These are phyloP conservation scores for Meloe dianella DNA, from an alignment of 2,888 invertebrate species.

Conservation along the genomic window DNA sequence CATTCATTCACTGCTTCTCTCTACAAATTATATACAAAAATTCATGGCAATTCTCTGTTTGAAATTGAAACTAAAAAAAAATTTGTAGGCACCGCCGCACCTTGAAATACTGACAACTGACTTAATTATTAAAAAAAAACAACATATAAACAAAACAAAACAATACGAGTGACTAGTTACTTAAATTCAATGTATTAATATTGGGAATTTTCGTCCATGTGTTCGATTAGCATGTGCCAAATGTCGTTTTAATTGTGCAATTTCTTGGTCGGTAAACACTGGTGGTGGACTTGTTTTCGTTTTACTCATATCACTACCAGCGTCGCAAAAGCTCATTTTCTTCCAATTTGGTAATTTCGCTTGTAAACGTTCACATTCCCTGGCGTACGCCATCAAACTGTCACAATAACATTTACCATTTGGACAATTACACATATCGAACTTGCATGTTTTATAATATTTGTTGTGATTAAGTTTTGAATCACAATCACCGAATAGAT, in stretches of 20 bases:
- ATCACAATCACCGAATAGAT: slow-evolving; percentile 77
- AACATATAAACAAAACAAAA: neutral
- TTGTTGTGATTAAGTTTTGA: slow-evolving; percentile 79
- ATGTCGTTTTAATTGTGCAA: slow-evolving; percentile 33
- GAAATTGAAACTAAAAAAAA: neutral
- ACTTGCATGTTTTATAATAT: slow-evolving; percentile 84
- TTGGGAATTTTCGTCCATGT: slow-evolving; percentile 33
- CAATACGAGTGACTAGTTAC: slow-evolving; percentile 52
- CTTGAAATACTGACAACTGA: neutral
- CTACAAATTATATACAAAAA: slow-evolving; percentile 4
- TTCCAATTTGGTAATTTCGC: slow-evolving; percentile 77
- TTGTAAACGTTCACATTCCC: slow-evolving; percentile 83
- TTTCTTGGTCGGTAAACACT: slow-evolving; percentile 33
- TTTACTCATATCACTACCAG: neutral
- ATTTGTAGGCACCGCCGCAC: neutral
- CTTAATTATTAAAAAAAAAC: neutral
- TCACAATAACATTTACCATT: slow-evolving; percentile 85
- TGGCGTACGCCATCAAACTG: slow-evolving; percentile 86
- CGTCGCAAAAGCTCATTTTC: slow-evolving; percentile 52
- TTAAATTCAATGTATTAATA: slow-evolving; percentile 39
- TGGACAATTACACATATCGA: slow-evolving; percentile 84
- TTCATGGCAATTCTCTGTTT: neutral
- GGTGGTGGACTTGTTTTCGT: slow-evolving; percentile 23
- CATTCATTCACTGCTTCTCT: neutral
- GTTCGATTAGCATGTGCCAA: slow-evolving; percentile 28